These are phyloP conservation scores for Akabosia matsudoensis DNA, from an alignment of 1,140 invertebrate genomes.

Conservation along the genomic window DNA sequence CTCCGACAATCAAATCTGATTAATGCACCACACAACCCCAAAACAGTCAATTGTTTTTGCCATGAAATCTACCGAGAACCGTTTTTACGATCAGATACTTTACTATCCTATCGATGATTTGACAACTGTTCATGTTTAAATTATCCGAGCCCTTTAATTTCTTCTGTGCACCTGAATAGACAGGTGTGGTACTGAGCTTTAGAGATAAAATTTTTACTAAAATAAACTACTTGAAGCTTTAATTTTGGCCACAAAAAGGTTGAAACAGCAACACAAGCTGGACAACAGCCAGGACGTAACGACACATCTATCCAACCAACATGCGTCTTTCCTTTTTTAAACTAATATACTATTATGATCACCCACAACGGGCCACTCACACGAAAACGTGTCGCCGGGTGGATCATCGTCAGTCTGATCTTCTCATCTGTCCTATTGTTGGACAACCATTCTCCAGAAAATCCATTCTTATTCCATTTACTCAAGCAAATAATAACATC, in stretches of 20 bases:
- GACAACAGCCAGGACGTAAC: conserved; percentile 1
- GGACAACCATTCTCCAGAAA: not conserved
- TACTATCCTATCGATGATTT: not conserved
- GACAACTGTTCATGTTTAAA: not conserved
- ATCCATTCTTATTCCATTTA: not conserved
- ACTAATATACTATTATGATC: too few relatives aligned
- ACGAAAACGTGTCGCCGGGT: not conserved
- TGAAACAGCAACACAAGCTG: not conserved
- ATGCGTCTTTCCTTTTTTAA: not conserved
- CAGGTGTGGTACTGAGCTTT: conserved; percentile 32
- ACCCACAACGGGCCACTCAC: too few relatives aligned
- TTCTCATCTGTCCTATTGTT: not conserved
- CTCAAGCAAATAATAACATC: not conserved
- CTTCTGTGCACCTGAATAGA: conserved; percentile 36
- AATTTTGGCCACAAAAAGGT: not conserved
- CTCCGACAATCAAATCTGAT: too few relatives aligned
- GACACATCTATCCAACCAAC: not conserved
- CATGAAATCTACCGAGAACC: too few relatives aligned
- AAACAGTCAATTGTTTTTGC: too few relatives aligned
- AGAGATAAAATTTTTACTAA: not conserved
- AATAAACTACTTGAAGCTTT: too few relatives aligned
- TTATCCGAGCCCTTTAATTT: not conserved
- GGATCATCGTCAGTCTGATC: not conserved
- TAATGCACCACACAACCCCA: too few relatives aligned
- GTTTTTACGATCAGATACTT: not conserved